Evolutionary conservation across 2,113 vertebrate genomes (phyloP).

Genomic region (Poeciliopsis prolifica): DNA sequence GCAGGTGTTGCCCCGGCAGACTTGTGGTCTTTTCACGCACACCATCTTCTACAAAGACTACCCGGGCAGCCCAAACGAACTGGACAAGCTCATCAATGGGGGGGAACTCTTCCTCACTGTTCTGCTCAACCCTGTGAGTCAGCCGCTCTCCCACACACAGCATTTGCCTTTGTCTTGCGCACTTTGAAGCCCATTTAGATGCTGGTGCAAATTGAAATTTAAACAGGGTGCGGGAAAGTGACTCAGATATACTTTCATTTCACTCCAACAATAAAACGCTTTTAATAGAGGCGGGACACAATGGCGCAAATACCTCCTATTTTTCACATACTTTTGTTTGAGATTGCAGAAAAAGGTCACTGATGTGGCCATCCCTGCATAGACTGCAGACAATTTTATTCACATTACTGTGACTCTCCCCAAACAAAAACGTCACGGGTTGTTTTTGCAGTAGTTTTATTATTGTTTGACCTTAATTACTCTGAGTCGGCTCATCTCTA

Average conservation of each 20-base stretch:
- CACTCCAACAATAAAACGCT: slow-evolving; percentile 2
- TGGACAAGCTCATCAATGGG: slow-evolving; percentile 97
- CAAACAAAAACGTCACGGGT: neutral
- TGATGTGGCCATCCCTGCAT: neutral
- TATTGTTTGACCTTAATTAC: neutral
- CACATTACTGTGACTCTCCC: neutral
- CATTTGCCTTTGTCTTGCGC: slow-evolving; percentile 30
- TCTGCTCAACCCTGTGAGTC: slow-evolving; percentile 94
- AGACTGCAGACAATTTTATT: slow-evolving; percentile 1
- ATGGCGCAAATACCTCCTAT: neutral
- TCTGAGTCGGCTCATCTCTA: neutral
- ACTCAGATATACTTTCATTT: slow-evolving; percentile 4
- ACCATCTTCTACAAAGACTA: slow-evolving; percentile 99
- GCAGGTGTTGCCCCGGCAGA: slow-evolving; percentile 96
- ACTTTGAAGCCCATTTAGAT: slow-evolving; percentile 30
- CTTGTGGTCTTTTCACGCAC: slow-evolving; percentile 97
- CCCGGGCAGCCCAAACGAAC: slow-evolving; percentile 91
- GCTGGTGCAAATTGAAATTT: slow-evolving; percentile 43
- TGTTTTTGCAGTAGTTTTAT: neutral
- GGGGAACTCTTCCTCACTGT: slow-evolving; percentile 97
- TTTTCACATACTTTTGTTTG: slow-evolving; percentile 20
- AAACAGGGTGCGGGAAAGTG: slow-evolving; percentile 32
- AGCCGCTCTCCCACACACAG: slow-evolving; percentile 4
- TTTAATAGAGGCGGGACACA: slow-evolving; percentile 8
- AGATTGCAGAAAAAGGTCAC: slow-evolving; percentile 1